Base-by-base conservation (phyloP, 1,140 invertebrate genomes). In the Acromyrmex charruanus region DNA sequence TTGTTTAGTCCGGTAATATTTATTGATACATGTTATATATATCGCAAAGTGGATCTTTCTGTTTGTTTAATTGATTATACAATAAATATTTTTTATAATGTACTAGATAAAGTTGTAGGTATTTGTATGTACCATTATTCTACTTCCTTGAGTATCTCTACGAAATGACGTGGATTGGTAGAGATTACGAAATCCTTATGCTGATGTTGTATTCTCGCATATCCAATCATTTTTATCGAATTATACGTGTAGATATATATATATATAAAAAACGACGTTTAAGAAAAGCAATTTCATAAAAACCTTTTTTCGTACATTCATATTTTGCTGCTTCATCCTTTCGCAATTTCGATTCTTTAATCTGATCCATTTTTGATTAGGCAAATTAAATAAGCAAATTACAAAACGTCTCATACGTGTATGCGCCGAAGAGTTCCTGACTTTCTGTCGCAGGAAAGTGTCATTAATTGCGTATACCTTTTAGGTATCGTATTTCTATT, bases 1-100 rank as follows among this genome's bases (percentile, higher is more conserved):
- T 91, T 87, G 61, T 93, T 93, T 94, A 93, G 92, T 92, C 68
- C 75, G 80, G 89, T 94, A 93, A 89, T 95, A 95, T 94, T 95
- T 95, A 95, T 95, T 94, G 89, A 91, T 91, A 92, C 86, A 89
- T 91, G 89, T 93, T 92, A 92, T 90, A 84, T 69, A 82, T 86
- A 86, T 28, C 58, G 75, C 86, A 82, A 82, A 61, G 68, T 81
- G 88, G 35, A 87, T 88, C 31, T 85, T 92, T 92, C 90, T 91
- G 88, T 93, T 92, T 84, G 80, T 84, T 91, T 89, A 86, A 89
- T 82, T 89, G 87, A 92, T 93, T 91, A 91, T 92, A 88, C 92
- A 92, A 93, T 92, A 93, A 94, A 93, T 93, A 92, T 92, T 93
- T 93, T 94, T 94, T 91, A 93, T 90, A 89, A 93, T 85, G 86